These are phyloP conservation scores for Misgurnus mizolepis DNA, from an alignment of 2,113 vertebrate genomes.

Conservation along the genomic window DNA sequence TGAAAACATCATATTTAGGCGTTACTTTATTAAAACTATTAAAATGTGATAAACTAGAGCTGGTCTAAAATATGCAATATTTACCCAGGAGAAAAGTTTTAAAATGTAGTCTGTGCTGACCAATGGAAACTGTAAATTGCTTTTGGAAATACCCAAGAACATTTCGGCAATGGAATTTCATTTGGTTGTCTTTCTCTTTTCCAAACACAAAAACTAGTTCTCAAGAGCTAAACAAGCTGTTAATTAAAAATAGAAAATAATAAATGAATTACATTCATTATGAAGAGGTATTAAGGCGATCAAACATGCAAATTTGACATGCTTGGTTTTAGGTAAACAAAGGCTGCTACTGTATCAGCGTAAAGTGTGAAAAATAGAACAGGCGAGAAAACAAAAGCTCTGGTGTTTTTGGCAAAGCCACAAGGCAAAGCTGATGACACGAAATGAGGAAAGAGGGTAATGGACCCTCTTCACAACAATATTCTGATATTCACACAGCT, in stretches of 20 bases:
- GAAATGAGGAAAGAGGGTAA: conserved; percentile 26
- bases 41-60: too few relatives aligned
- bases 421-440: conserved; percentile 13
- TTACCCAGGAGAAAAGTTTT: too few relatives aligned
- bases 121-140: not conserved
- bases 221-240: not conserved
- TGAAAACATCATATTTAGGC: too few relatives aligned
- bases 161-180: not conserved
- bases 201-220: not conserved
- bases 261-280: conserved; percentile 47
- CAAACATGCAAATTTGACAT: conserved; percentile 56
- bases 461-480: conserved; percentile 10
- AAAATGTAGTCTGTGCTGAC: too few relatives aligned
- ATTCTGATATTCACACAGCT: conserved; percentile 27
- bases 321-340: conserved; percentile 51
- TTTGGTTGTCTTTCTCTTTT: not conserved
- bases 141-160: not conserved
- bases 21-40: too few relatives aligned
- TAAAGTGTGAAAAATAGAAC: conserved; percentile 31
- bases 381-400: not conserved
- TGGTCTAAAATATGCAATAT: too few relatives aligned
- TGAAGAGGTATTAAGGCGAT: conserved; percentile 55
- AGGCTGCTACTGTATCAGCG: conserved; percentile 29
- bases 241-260: conserved; percentile 20
- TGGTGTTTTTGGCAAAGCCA: conserved; percentile 22